Evolutionary conservation across 2,888 invertebrate genomes (phyloP).

Genomic region (Orthosia gothica): DNA sequence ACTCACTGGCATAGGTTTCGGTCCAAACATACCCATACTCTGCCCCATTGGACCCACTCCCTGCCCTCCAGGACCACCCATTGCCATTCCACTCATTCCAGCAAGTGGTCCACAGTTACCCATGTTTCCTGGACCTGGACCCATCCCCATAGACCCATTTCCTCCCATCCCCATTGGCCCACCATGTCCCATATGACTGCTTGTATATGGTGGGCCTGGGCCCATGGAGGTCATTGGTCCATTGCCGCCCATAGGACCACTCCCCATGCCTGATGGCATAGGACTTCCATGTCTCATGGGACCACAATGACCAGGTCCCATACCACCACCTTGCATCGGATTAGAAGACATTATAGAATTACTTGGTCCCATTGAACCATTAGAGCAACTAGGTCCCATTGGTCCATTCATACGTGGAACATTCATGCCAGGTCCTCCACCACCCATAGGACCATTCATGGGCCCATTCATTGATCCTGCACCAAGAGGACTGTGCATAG

Average conservation of each 20-base stretch:
- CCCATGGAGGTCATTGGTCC: slow-evolving; percentile 90
- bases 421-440: slow-evolving; percentile 92
- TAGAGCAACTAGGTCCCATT: slow-evolving; percentile 90
- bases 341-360: slow-evolving; percentile 91
- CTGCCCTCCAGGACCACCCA: slow-evolving; percentile 90
- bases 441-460: slow-evolving; percentile 91
- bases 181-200: slow-evolving; percentile 90
- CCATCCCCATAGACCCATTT: slow-evolving; percentile 88
- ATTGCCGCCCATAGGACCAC: slow-evolving; percentile 91
- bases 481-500: slow-evolving; percentile 94
- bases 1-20: slow-evolving; percentile 98
- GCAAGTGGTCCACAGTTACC: slow-evolving; percentile 89
- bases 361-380: slow-evolving; percentile 91
- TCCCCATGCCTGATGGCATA: slow-evolving; percentile 91
- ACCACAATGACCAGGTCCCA: slow-evolving; percentile 90
- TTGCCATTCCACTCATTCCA: slow-evolving; percentile 91
- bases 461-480: slow-evolving; percentile 91
- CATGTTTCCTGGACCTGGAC: slow-evolving; percentile 89
- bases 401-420: slow-evolving; percentile 91
- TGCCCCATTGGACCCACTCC: slow-evolving; percentile 92
- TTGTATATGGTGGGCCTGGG: slow-evolving; percentile 88
- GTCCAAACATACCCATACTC: slow-evolving; percentile 93
- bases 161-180: slow-evolving; percentile 90
- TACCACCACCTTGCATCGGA: slow-evolving; percentile 89
- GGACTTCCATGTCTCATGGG: slow-evolving; percentile 91